Evolutionary conservation across 1,140 invertebrate species (phyloP), one percentile per base, ranked within the genome.

Genomic region (Zeugodacus cucurbitae): DNA sequence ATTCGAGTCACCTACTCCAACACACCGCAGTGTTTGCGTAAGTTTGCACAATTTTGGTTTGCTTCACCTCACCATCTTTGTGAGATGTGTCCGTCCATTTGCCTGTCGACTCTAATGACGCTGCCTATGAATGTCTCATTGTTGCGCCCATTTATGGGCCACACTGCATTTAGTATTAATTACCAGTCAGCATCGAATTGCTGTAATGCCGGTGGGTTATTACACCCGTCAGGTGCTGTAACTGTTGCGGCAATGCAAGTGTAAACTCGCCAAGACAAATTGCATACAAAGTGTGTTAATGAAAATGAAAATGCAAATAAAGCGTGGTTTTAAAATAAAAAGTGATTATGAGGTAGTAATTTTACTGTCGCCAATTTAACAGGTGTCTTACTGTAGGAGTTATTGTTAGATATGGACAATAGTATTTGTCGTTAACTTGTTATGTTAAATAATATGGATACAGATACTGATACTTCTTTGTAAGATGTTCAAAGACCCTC

Each of bases 81-180:
- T 6, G 41, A 74, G 41, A 4, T 41, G 17, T 54, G 44, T 74
- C 6, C n/a, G 74, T 48, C 20, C 34, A 41, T 41, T 22, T 29
- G 37, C n/a, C 41, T 26, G 74, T 8, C n/a, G 44, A 82, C 74
- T 82, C 74, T 82, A 82, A 82, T 82, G 8, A 26, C 37, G 44
- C 41, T 82, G 74, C 3, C 44, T 82, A 82, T 54, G 74, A 44
- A 26, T 54, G 74, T 82, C 74, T 82, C 74, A 54, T 82, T 82
- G 74, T 82, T 82, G 41, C 17, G 41, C 22, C 87, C 87, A 58
- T 88, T 88, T 88, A 67, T 88, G 87, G 87, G 87, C 67, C 87
- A 54, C 41, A 78, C 37, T 57, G 26, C 70, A 82, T 88, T 88
- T 88, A 88, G 87, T 88, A 82, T 88, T 88, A 88, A 88, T 88